phyloP scores from a whole-genome alignment of 2,797 vertebrate genomes.

The Chloroceryle amazona region DNA sequence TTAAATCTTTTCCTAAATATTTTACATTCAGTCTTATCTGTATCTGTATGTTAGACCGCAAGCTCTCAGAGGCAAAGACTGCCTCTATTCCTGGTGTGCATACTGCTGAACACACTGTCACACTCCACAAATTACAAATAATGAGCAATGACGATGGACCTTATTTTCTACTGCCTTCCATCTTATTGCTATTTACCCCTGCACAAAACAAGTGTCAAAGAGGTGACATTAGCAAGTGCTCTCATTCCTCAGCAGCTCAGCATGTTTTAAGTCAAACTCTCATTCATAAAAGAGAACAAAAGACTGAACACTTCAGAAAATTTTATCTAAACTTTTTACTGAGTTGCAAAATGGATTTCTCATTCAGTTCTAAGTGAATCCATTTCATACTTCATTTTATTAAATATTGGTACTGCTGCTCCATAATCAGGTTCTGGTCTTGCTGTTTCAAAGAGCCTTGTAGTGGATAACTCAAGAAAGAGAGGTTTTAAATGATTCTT shows the following conservation, averaged over 20 bases:
- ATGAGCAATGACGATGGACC: conserved; percentile 34
- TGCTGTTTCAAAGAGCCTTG: not conserved
- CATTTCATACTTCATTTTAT: not conserved
- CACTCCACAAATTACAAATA: conserved; percentile 72
- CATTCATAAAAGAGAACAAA: not conserved
- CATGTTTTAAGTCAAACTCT: not conserved
- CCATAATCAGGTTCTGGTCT: not conserved
- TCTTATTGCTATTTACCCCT: conserved; percentile 36
- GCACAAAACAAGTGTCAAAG: conserved; percentile 57
- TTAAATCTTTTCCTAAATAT: not conserved
- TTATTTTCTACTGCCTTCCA: conserved; percentile 59
- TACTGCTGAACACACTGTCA: conserved; percentile 52
- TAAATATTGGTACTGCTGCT: not conserved
- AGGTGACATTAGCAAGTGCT: conserved; percentile 61
- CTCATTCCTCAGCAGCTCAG: not conserved
- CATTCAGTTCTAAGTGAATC: not conserved
- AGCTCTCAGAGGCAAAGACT: not conserved
- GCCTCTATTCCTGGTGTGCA: conserved; percentile 2
- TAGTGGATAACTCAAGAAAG: not conserved
- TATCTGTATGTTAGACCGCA: not conserved
- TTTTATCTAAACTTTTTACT: not conserved
- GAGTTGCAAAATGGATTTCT: not conserved
- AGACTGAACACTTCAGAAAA: not conserved
- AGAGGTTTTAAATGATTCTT: not conserved
- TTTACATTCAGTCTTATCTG: not conserved